A percentile compares a stretch with the other conserved stretches of the same genome.
These are phyloP conservation scores for Protosalanx chinensis DNA, from an alignment of 2,797 vertebrate species.

Conservation along the genomic window DNA sequence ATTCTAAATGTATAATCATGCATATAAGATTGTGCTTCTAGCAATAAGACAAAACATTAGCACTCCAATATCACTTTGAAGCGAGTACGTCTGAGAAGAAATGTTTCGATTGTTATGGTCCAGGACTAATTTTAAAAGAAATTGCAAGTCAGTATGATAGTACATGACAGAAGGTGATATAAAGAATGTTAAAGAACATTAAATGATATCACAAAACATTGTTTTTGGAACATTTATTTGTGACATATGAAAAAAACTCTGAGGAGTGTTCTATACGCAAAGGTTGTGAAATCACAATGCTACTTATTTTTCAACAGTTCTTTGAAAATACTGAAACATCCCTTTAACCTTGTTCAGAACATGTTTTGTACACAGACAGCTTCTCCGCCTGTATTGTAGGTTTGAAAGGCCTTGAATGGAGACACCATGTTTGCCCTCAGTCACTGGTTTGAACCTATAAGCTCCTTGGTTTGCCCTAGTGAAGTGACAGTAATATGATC, in stretches of 20 bases:
- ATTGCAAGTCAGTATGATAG: background rate
- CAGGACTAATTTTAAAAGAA: constrained; percentile 2
- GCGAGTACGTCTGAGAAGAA: constrained; percentile 21
- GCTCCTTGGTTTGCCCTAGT: background rate
- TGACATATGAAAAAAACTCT: background rate
- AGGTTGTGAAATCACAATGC: background rate
- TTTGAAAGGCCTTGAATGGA: background rate
- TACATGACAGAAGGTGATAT: background rate
- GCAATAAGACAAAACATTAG: constrained; percentile 2
- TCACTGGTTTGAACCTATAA: background rate
- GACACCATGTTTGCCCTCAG: background rate
- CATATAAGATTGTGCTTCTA: background rate
- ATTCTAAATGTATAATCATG: constrained; percentile 1
- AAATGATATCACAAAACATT: background rate
- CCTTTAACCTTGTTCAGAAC: too few species aligned
- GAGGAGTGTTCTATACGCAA: background rate
- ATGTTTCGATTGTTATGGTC: constrained; percentile 20
- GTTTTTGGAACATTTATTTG: background rate
- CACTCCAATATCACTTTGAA: background rate
- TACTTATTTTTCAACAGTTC: too few species aligned
- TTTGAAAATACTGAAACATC: too few species aligned
- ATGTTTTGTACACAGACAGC: too few species aligned
- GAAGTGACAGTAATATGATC: constrained; percentile 2
- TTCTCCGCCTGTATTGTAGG: background rate
- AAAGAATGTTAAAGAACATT: constrained; percentile 22